Conservation (phyloP, 1,140 invertebrate species). For the Reticulitermes speratus region DNA sequence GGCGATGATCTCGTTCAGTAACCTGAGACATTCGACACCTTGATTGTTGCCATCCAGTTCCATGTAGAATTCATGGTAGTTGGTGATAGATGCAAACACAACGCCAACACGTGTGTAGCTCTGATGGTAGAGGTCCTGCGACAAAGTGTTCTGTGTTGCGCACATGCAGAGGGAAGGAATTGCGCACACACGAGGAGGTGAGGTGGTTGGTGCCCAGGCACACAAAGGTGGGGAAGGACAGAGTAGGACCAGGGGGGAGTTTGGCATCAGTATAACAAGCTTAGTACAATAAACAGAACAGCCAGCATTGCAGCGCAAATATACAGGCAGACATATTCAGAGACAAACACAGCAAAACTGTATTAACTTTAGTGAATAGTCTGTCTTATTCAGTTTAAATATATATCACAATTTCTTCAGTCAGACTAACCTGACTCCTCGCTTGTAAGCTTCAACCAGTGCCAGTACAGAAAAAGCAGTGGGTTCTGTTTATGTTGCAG, state of each 20-base stretch:
- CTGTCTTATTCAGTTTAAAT: too few species aligned
- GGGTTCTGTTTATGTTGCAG: too few species aligned
- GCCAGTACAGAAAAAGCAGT: too few species aligned
- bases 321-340: conserved; percentile 9
- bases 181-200: background rate
- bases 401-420: too few species aligned
- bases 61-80: conserved; percentile 95
- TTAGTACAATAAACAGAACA: conserved; percentile 18
- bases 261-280: conserved; percentile 19
- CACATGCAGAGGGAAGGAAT: conserved; percentile 20
- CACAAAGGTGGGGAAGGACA: conserved; percentile 23
- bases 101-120: conserved; percentile 90
- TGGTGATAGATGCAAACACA: conserved; percentile 91
- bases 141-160: conserved; percentile 49
- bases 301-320: conserved; percentile 9
- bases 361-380: too few species aligned
- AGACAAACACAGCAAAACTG: background rate
- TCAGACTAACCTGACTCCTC: too few species aligned
- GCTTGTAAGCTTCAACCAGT: too few species aligned
- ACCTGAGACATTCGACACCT: conserved; percentile 84
- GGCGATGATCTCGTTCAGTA: conserved; percentile 86
- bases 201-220: conserved; percentile 7
- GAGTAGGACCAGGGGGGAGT: background rate
- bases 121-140: conserved; percentile 91
- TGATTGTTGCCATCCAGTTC: conserved; percentile 92